Percentiles rank a stretch among this genome's conserved stretches.
phyloP scores from a whole-genome alignment of 2,888 invertebrate genomes.

The Anodontia alba region DNA sequence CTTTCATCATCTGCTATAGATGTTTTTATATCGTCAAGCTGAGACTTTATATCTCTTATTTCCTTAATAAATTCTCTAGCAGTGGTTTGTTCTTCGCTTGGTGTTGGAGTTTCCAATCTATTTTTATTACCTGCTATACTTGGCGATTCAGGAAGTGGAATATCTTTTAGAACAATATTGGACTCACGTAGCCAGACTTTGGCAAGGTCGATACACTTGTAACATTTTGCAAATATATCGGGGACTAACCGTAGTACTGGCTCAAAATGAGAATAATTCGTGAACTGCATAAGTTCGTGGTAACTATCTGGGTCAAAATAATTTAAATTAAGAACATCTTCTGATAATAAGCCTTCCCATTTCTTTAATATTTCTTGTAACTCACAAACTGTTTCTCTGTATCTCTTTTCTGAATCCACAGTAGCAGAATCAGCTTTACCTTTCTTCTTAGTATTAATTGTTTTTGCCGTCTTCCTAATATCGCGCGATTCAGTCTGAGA shows the following conservation, averaged over 20 bases:
- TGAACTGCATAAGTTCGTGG: slow-evolving; percentile 74
- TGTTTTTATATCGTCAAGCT: slow-evolving; percentile 54
- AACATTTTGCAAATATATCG: slow-evolving; percentile 81
- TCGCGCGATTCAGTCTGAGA: slow-evolving; percentile 52
- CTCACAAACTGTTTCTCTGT: slow-evolving; percentile 67
- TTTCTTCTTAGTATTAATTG: slow-evolving; percentile 1
- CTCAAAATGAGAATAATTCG: slow-evolving; percentile 71
- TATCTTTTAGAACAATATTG: slow-evolving; percentile 60
- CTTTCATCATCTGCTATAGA: slow-evolving; percentile 61
- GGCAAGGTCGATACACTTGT: slow-evolving; percentile 78
- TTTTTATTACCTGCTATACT: neutral
- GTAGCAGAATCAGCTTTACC: neutral
- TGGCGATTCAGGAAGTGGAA: slow-evolving; percentile 11
- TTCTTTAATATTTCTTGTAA: slow-evolving; percentile 68
- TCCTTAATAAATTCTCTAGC: slow-evolving; percentile 31
- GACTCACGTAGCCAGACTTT: slow-evolving; percentile 75
- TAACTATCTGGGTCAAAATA: slow-evolving; percentile 79
- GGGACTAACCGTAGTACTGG: slow-evolving; percentile 77
- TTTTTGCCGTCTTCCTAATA: slow-evolving; percentile 5
- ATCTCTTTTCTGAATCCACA: slow-evolving; percentile 42
- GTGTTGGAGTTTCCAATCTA: neutral
- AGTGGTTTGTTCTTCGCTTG: neutral
- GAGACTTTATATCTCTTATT: slow-evolving; percentile 51
- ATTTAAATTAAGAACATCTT: slow-evolving; percentile 66
- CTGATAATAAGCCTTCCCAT: slow-evolving; percentile 76